These are phyloP conservation scores for Schlechtendalia chinensis DNA, from an alignment of 1,140 invertebrate species.

Conservation along the genomic window DNA sequence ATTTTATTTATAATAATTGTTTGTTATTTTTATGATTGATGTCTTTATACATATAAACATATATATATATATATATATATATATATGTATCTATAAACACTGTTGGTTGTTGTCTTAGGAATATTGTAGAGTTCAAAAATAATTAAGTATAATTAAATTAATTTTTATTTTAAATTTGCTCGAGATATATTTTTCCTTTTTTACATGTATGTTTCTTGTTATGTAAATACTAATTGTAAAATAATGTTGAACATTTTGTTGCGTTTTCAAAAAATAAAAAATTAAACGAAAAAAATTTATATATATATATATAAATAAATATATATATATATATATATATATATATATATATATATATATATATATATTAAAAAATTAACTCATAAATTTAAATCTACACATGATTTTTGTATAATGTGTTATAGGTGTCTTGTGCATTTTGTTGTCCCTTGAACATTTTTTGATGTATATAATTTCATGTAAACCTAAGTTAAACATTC, in stretches of 20 bases:
- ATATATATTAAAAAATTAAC: conserved; percentile 23
- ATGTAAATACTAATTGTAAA: conserved; percentile 49
- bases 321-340: too few species aligned
- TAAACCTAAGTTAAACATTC: conserved; percentile 47
- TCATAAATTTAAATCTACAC: conserved; percentile 43
- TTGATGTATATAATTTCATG: conserved; percentile 45
- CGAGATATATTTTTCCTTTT: conserved; percentile 40
- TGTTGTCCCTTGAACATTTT: conserved; percentile 47
- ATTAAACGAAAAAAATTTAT: conserved; percentile 11
- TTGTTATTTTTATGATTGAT: conserved; percentile 42
- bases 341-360: conserved; percentile 1
- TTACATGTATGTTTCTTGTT: conserved; percentile 48
- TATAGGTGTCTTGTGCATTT: conserved; percentile 48
- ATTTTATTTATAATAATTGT: conserved; percentile 43
- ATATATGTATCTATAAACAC: conserved; percentile 17
- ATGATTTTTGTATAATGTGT: conserved; percentile 45
- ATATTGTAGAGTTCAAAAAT: conserved; percentile 45
- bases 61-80: conserved; percentile 21
- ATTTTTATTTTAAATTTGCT: conserved; percentile 40
- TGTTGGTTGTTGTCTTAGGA: conserved; percentile 47
- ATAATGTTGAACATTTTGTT: conserved; percentile 49
- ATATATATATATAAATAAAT: background rate
- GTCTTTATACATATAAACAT: conserved; percentile 5
- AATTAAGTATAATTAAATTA: conserved; percentile 41
- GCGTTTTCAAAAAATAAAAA: conserved; percentile 45